phyloP scores from a whole-genome alignment of 2,797 vertebrate species.

The Erethizon dorsatum region DNA sequence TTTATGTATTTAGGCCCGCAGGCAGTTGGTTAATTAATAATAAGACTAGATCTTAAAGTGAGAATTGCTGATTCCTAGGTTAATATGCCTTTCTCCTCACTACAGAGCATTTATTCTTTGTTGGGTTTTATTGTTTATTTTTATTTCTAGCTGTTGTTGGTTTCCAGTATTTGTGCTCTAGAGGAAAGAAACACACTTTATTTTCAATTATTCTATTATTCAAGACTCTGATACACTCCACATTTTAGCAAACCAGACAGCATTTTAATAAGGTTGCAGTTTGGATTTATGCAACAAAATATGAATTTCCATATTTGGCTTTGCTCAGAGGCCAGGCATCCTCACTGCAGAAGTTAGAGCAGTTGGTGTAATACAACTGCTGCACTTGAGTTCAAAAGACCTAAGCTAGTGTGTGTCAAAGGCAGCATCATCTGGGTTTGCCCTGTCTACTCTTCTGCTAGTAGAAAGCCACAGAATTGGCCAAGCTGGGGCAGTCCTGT shows the following conservation, averaged over 20 bases:
- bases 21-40: conserved; percentile 4
- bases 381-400: not conserved
- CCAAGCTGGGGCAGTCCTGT: not conserved
- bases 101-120: not conserved
- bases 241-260: not conserved
- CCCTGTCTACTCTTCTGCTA: not conserved
- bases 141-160: not conserved
- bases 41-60: not conserved
- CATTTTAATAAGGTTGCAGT: not conserved
- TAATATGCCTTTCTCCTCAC: not conserved
- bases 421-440: not conserved
- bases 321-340: not conserved
- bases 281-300: not conserved
- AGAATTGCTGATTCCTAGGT: not conserved
- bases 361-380: rapidly evolving
- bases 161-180: conserved; percentile 17
- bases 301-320: not conserved
- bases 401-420: not conserved
- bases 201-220: not conserved
- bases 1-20: not conserved
- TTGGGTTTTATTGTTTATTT: not conserved
- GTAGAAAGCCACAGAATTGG: not conserved
- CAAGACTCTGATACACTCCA: not conserved
- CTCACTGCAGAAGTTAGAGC: not conserved
- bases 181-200: not conserved